Percentiles rank a stretch among this genome's conserved stretches.
These are phyloP conservation scores for Melanargia galathea DNA, from an alignment of 2,888 invertebrate genomes.

Conservation along the genomic window DNA sequence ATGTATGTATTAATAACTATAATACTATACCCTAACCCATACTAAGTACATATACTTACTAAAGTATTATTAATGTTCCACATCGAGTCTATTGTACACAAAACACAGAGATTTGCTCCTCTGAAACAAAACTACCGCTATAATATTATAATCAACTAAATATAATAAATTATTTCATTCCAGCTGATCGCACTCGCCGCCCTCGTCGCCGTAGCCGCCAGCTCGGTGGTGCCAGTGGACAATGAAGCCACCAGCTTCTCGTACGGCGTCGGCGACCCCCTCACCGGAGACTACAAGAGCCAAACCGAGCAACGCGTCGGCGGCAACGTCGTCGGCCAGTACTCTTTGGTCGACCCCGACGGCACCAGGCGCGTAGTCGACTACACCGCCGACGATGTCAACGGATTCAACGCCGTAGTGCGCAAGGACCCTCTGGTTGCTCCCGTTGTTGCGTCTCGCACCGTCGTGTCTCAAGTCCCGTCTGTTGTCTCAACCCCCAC, in stretches of 20 bases:
- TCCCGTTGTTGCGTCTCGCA: conserved; percentile 44
- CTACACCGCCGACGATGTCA: conserved; percentile 80
- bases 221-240: conserved; percentile 76
- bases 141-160: background rate
- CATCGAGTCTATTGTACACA: too few species aligned
- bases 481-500: conserved; percentile 41
- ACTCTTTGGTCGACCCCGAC: conserved; percentile 80
- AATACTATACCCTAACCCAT: too few species aligned
- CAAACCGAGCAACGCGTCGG: conserved; percentile 80
- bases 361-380: conserved; percentile 82
- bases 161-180: background rate
- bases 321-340: conserved; percentile 79
- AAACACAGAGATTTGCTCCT: too few species aligned
- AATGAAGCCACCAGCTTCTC: conserved; percentile 77
- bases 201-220: conserved; percentile 64
- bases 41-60: too few species aligned
- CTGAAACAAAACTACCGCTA: too few species aligned
- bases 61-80: too few species aligned
- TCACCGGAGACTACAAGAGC: conserved; percentile 82
- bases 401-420: conserved; percentile 83
- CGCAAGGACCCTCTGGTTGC: conserved; percentile 72
- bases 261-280: conserved; percentile 81
- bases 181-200: conserved; percentile 58
- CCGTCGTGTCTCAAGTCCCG: conserved; percentile 46
- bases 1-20: too few species aligned